These are phyloP conservation scores for Arctocebus calabarensis DNA, from an alignment of 2,797 vertebrate genomes.

Conservation along the genomic window DNA sequence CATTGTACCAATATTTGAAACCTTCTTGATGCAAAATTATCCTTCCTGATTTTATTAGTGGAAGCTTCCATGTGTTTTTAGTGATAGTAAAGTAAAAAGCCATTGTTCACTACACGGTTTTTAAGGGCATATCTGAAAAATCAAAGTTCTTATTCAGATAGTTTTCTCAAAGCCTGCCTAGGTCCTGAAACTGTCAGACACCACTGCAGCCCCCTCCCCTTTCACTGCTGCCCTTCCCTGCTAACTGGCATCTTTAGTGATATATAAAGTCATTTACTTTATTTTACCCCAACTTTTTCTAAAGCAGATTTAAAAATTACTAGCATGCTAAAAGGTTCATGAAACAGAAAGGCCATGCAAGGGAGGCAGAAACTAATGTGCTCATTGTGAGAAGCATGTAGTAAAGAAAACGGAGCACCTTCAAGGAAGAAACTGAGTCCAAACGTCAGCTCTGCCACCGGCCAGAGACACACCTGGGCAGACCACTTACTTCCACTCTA, in stretches of 20 bases:
- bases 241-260: neutral
- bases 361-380: neutral
- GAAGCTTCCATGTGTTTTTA: neutral
- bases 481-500: neutral
- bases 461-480: neutral
- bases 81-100: neutral
- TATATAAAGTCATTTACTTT: neutral
- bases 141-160: neutral
- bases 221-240: neutral
- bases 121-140: constrained; percentile 25
- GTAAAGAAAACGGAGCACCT: neutral
- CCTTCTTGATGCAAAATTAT: constrained; percentile 7
- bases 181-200: neutral
- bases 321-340: neutral
- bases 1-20: neutral
- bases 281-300: neutral
- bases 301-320: neutral
- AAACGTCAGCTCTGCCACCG: too few relatives aligned
- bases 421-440: neutral
- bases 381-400: neutral
- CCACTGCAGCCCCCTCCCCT: rapidly evolving
- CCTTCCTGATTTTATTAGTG: neutral
- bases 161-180: neutral
- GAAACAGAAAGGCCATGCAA: neutral
- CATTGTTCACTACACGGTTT: neutral